These are phyloP conservation scores for Vandiemenella viatica DNA, from an alignment of 2,888 invertebrate species.

Conservation along the genomic window DNA sequence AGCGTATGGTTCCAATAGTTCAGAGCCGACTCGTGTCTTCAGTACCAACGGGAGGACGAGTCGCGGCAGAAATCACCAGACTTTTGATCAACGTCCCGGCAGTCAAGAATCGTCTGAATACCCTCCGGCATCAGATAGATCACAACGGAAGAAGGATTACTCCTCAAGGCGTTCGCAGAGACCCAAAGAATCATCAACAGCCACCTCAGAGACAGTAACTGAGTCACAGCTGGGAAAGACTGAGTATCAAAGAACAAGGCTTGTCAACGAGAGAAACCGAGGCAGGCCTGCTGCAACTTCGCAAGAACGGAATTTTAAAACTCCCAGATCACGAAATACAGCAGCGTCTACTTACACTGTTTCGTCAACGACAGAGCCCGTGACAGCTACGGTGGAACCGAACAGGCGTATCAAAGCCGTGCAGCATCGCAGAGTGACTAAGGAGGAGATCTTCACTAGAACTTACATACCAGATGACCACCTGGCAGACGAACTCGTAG, in stretches of 20 bases:
- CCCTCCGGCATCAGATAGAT: not conserved
- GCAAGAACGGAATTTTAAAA: no score
- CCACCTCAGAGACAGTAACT: not conserved
- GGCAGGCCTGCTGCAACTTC: no score
- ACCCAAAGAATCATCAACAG: no score
- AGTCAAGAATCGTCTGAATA: no score
- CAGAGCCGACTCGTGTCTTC: no score
- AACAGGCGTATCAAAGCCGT: constrained; percentile 11
- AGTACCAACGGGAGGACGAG: no score
- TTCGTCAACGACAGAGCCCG: not conserved
- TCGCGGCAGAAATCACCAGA: not conserved
- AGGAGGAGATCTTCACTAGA: constrained; percentile 22
- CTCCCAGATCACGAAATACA: not conserved
- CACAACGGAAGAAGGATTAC: not conserved
- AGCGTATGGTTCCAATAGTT: no score
- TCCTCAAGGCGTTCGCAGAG: no score
- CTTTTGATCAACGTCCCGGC: not conserved
- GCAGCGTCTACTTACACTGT: not conserved
- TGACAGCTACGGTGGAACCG: not conserved
- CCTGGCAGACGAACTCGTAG: constrained; percentile 8
- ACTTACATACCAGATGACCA: constrained; percentile 19
- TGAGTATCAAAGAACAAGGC: not conserved
- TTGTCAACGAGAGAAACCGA: not conserved
- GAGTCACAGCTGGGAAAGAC: not conserved
- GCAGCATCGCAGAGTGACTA: constrained; percentile 22